Evolutionary conservation across 64 coral and sea anemone species (phyloP).

Genomic region (Montipora sp.): DNA sequence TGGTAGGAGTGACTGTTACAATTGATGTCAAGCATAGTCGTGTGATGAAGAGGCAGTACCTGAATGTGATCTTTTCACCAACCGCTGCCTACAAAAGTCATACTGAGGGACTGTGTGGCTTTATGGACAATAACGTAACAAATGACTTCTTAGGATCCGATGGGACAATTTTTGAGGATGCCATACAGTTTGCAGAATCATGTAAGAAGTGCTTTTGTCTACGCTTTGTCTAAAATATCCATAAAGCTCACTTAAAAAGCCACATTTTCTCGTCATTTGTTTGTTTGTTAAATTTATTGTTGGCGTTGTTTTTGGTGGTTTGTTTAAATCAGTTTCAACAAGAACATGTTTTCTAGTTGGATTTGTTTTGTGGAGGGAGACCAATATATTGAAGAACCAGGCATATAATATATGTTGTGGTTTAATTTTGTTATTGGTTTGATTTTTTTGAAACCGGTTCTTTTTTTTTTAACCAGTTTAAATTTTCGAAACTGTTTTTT

Average conservation of each 20-base stretch:
- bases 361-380: neutral
- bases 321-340: neutral
- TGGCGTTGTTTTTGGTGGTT: neutral
- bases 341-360: neutral
- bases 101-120: slow-evolving; percentile 78
- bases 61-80: slow-evolving; percentile 58
- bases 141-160: slow-evolving; percentile 74
- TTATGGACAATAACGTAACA: slow-evolving; percentile 72
- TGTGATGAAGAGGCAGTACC: slow-evolving; percentile 67
- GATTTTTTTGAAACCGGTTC: too few relatives aligned
- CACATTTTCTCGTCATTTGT: neutral
- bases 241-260: neutral
- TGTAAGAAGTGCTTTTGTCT: slow-evolving; percentile 51
- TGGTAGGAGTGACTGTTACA: slow-evolving; percentile 63
- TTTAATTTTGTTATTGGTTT: too few relatives aligned
- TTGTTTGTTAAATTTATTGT: neutral
- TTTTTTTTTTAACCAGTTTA: too few relatives aligned
- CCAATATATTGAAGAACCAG: too few relatives aligned
- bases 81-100: slow-evolving; percentile 62
- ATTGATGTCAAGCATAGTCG: slow-evolving; percentile 72
- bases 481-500: too few relatives aligned
- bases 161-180: slow-evolving; percentile 36
- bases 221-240: neutral
- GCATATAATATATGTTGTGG: too few relatives aligned
- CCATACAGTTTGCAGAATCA: slow-evolving; percentile 71